Conservation (phyloP, 2,888 invertebrate genomes). For the Cerastoderma edule region DNA sequence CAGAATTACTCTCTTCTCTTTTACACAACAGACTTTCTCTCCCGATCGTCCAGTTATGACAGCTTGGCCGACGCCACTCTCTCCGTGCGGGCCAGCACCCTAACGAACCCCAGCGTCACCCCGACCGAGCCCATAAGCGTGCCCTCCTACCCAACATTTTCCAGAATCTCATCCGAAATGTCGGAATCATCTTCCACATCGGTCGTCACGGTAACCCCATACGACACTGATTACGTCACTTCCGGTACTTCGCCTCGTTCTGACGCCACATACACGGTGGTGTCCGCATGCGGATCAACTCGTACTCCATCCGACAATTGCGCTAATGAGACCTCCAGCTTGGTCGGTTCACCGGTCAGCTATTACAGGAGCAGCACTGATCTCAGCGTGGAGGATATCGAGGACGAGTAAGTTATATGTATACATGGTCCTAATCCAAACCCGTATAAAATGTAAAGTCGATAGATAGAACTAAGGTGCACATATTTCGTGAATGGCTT, state of each 20-base stretch:
- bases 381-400: background rate
- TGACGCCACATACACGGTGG: background rate
- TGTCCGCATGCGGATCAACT: background rate
- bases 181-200: background rate
- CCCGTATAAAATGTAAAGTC: too few relatives aligned
- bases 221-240: background rate
- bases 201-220: background rate
- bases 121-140: background rate
- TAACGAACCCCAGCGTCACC: slow-evolving; percentile 6
- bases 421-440: too few relatives aligned
- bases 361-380: slow-evolving; percentile 10
- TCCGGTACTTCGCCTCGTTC: background rate
- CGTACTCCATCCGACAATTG: background rate
- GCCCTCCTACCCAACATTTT: background rate
- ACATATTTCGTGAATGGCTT: too few relatives aligned
- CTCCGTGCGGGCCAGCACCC: slow-evolving; percentile 8
- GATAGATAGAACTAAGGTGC: too few relatives aligned
- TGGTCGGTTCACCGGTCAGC: background rate
- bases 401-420: slow-evolving; percentile 3
- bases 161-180: background rate
- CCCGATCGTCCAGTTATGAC: slow-evolving; percentile 1
- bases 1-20: too few relatives aligned
- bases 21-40: background rate
- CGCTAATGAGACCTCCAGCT: background rate
- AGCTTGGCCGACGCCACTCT: slow-evolving; percentile 16